phyloP scores from a whole-genome alignment of 2,797 vertebrate genomes.

The Potorous gilbertii region DNA sequence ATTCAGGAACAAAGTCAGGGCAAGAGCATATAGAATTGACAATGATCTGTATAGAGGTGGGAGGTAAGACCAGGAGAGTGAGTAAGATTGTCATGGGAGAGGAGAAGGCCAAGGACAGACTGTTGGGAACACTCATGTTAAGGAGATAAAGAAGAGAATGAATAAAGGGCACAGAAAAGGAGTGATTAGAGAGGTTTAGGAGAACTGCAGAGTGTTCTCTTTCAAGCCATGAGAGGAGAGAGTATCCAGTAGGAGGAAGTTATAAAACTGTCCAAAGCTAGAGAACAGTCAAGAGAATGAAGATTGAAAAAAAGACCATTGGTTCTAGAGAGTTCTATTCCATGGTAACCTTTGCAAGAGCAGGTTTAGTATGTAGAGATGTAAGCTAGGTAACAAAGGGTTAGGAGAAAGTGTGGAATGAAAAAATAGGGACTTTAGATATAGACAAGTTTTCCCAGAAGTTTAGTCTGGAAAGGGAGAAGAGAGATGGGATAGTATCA shows the following conservation, averaged over 20 bases:
- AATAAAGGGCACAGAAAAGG: not conserved
- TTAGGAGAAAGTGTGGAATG: not conserved
- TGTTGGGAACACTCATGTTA: not conserved
- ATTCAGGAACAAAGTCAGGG: not conserved
- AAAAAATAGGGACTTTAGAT: not conserved
- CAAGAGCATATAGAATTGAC: not conserved
- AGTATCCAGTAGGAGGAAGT: not conserved
- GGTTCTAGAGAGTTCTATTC: not conserved
- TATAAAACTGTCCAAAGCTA: not conserved
- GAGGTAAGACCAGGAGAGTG: not conserved
- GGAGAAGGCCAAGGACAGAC: not conserved
- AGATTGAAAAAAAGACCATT: not conserved
- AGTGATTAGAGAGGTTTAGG: not conserved
- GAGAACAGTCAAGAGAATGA: not conserved
- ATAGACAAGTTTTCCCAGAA: not conserved
- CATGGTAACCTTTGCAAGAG: not conserved
- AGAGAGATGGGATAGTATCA: not conserved
- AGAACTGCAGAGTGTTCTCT: not conserved
- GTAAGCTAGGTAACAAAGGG: not conserved
- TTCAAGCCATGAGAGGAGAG: not conserved
- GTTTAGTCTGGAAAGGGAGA: not conserved
- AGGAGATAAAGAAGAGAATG: not conserved
- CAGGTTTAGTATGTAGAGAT: not conserved
- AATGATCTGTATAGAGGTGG: not conserved
- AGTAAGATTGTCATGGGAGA: not conserved